Percentiles rank a stretch among this genome's conserved stretches.
Conservation (phyloP, 2,113 vertebrate species). For the Clarias gariepinus region DNA sequence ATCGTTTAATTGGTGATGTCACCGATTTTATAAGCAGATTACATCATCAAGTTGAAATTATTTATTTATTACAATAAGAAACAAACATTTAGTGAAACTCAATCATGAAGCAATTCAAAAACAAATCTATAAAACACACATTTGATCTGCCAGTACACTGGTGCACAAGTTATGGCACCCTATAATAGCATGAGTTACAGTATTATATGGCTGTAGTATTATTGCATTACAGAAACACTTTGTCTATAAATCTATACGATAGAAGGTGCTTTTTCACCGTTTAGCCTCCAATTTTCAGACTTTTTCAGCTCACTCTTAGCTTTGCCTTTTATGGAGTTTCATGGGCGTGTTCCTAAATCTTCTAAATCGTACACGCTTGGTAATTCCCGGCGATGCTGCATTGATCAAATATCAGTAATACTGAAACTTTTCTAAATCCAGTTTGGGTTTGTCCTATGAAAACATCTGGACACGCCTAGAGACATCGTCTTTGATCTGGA, state of each 20-base stretch:
- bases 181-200: not conserved
- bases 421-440: not conserved
- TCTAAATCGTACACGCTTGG: not conserved
- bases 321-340: not conserved
- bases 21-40: not conserved
- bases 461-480: conserved; percentile 48
- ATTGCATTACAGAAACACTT: not conserved
- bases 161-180: not conserved
- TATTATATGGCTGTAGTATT: too few species aligned
- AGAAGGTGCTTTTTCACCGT: not conserved
- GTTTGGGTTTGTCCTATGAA: not conserved
- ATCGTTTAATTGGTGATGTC: not conserved
- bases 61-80: not conserved
- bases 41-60: not conserved
- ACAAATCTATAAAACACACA: not conserved
- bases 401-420: too few species aligned
- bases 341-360: not conserved
- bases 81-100: not conserved
- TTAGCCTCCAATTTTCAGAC: not conserved
- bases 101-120: not conserved
- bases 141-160: not conserved
- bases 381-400: not conserved
- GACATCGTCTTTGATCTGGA: conserved; percentile 29
- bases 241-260: not conserved
- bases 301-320: not conserved